Percentiles rank a stretch among this genome's conserved stretches.
phyloP scores from a whole-genome alignment of 2,888 invertebrate genomes.

The Andrena marginata region DNA sequence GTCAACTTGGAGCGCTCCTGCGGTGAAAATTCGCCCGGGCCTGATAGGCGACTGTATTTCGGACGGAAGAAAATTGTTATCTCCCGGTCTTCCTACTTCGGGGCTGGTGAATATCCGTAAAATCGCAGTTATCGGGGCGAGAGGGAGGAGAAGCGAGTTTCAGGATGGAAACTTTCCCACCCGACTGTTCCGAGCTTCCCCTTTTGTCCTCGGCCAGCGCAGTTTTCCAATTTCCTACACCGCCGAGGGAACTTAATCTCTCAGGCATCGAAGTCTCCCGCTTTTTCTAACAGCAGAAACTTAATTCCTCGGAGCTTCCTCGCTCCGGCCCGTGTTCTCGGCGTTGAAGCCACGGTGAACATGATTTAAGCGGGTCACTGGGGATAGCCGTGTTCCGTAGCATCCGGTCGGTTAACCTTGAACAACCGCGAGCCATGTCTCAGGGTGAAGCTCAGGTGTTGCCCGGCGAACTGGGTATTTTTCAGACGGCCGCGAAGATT shows the following conservation, averaged over 20 bases:
- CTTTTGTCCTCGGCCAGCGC: background rate
- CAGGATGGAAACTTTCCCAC: background rate
- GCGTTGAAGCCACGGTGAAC: background rate
- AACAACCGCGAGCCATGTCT: slow-evolving; percentile 10
- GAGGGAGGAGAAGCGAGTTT: background rate
- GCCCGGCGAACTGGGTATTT: slow-evolving; percentile 26
- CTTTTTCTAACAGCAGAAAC: slow-evolving; percentile 4
- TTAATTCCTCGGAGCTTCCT: slow-evolving; percentile 21
- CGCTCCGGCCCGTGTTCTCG: background rate
- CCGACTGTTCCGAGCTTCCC: background rate
- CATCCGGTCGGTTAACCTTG: slow-evolving; percentile 39
- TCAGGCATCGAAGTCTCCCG: background rate
- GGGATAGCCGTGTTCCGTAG: slow-evolving; percentile 24
- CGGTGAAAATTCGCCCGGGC: background rate
- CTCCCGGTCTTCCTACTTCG: background rate
- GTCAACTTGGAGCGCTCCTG: background rate
- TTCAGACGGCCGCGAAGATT: slow-evolving; percentile 46
- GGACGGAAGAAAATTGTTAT: slow-evolving; percentile 8
- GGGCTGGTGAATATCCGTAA: background rate
- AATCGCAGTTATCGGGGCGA: background rate
- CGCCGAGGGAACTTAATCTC: background rate
- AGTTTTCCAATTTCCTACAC: slow-evolving; percentile 19
- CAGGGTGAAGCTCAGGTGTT: slow-evolving; percentile 44
- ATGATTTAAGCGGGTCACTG: slow-evolving; percentile 39
- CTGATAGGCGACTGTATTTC: background rate